Conservation (phyloP, 2,888 invertebrate species). For the Acanthococcus lagerstroemiae region DNA sequence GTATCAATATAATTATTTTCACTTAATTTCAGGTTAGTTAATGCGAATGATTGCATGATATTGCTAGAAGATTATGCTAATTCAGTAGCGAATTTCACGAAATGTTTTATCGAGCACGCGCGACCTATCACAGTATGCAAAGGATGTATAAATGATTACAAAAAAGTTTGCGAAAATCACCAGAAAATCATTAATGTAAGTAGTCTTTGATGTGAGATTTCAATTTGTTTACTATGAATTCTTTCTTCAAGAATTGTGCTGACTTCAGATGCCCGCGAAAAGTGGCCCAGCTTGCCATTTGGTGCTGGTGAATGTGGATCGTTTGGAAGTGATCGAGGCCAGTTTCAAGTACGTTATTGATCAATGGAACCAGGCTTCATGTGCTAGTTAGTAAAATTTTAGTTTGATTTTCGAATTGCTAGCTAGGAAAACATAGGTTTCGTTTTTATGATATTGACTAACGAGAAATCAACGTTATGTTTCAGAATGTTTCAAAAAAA, state of each 20-base stretch:
- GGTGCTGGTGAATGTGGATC: slow-evolving; percentile 51
- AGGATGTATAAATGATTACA: slow-evolving; percentile 49
- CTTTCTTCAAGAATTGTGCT: no score
- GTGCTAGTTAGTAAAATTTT: slow-evolving; percentile 47
- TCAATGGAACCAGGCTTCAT: slow-evolving; percentile 54
- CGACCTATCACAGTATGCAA: slow-evolving; percentile 54
- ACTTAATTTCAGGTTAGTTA: no score
- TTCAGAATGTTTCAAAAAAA: background rate
- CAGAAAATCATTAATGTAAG: slow-evolving; percentile 45
- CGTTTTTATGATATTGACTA: slow-evolving; percentile 38
- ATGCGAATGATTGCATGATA: no score
- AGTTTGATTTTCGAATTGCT: no score
- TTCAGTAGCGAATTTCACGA: slow-evolving; percentile 49
- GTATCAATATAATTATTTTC: no score
- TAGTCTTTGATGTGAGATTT: no score
- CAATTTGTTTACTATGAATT: background rate
- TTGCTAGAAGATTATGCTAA: slow-evolving; percentile 45
- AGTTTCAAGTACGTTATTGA: slow-evolving; percentile 48
- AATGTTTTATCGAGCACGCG: slow-evolving; percentile 51
- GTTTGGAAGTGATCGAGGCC: slow-evolving; percentile 51
- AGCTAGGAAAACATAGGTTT: slow-evolving; percentile 42
- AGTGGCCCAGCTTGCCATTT: slow-evolving; percentile 49
- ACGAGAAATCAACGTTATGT: background rate
- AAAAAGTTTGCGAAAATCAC: slow-evolving; percentile 47
- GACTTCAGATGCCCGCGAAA: no score